These are phyloP conservation scores for Papilio machaon DNA, from an alignment of 1,140 invertebrate genomes.

Conservation along the genomic window DNA sequence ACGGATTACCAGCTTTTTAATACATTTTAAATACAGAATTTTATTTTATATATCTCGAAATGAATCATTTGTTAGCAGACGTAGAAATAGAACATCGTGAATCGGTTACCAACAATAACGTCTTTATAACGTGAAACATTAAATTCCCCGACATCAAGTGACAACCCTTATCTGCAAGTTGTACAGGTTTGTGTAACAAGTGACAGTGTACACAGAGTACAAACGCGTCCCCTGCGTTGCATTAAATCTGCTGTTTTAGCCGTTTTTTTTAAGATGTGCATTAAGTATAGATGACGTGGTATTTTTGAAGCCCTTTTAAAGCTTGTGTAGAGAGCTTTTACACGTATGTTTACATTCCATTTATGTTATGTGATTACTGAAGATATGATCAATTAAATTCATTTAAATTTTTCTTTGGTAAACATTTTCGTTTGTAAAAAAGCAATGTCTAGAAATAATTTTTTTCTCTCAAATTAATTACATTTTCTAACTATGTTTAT, in stretches of 20 bases:
- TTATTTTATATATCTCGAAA: too few species aligned
- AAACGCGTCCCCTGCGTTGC: background rate
- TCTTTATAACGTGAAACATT: background rate
- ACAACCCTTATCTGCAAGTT: background rate
- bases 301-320: background rate
- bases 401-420: too few species aligned
- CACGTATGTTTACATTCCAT: background rate
- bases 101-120: background rate
- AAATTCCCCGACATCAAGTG: background rate
- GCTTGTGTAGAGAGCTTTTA: background rate
- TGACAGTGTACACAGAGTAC: background rate
- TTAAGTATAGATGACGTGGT: slow-evolving; percentile 10
- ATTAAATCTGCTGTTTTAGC: slow-evolving; percentile 21
- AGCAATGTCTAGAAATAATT: too few species aligned
- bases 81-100: background rate
- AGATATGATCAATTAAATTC: too few species aligned
- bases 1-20: too few species aligned
- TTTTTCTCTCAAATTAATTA: too few species aligned
- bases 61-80: background rate
- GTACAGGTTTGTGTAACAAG: slow-evolving; percentile 8
- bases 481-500: too few species aligned
- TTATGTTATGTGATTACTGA: too few species aligned
- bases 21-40: background rate
- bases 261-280: slow-evolving; percentile 3
- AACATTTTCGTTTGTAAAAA: too few species aligned